These are phyloP conservation scores for Drosophila subquinaria DNA, from an alignment of 2,888 invertebrate species.

Conservation along the genomic window DNA sequence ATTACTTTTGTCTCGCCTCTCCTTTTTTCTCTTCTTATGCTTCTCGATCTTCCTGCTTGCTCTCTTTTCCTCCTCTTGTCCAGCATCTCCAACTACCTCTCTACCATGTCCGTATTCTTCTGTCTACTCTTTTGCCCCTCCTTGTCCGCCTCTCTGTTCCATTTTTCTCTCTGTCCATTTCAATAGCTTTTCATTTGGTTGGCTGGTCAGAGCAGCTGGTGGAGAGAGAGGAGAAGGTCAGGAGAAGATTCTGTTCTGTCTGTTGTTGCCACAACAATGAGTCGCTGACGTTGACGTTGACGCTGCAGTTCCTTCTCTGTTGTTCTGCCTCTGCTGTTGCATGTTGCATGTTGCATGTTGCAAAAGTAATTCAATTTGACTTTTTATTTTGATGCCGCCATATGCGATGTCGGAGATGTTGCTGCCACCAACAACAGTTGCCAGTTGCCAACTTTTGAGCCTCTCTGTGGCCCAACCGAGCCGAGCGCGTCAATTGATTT, in stretches of 20 bases:
- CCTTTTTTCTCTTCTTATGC: neutral
- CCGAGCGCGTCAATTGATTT: constrained; percentile 60
- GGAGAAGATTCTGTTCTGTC: neutral
- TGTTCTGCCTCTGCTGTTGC: constrained; percentile 12
- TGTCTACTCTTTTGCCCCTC: neutral
- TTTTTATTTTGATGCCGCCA: constrained; percentile 59
- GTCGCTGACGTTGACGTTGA: neutral
- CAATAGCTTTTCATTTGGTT: constrained; percentile 61
- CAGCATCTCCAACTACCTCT: neutral
- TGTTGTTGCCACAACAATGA: constrained; percentile 39
- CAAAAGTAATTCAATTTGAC: constrained; percentile 75
- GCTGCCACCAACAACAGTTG: constrained; percentile 19
- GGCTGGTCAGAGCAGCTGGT: constrained; percentile 19
- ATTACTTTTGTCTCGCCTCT: no score
- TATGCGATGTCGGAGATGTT: constrained; percentile 30
- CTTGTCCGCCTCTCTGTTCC: no score
- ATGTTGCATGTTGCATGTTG: constrained; percentile 54
- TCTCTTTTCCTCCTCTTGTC: neutral
- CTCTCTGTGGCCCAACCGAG: constrained; percentile 7
- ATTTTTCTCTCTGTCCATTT: constrained; percentile 28
- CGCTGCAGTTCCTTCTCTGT: neutral
- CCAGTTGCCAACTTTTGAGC: constrained; percentile 14
- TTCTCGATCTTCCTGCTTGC: neutral
- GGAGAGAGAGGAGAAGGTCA: neutral
- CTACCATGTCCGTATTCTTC: neutral